A percentile compares a stretch with the other conserved stretches of the same genome.
Evolutionary conservation across 2,797 vertebrate species (phyloP).

Genomic region (Pempheris klunzingeri): DNA sequence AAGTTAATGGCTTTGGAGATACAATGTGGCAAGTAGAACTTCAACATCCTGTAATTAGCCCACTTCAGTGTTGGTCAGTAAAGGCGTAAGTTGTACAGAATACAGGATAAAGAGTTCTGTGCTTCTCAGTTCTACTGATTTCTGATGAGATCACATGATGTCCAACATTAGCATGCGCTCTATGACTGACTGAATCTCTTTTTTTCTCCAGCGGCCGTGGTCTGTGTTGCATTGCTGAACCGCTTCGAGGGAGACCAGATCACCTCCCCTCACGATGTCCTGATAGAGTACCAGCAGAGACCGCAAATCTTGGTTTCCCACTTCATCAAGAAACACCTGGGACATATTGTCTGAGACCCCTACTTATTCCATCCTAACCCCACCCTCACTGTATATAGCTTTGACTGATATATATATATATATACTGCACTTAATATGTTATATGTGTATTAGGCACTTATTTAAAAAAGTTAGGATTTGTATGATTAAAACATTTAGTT

Average conservation of each 20-base stretch:
- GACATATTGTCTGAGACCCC: slow-evolving; percentile 64
- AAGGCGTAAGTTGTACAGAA: background rate
- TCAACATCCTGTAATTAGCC: background rate
- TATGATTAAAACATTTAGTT: slow-evolving; percentile 45
- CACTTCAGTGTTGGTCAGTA: background rate
- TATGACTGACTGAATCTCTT: background rate
- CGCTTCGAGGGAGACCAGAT: slow-evolving; percentile 93
- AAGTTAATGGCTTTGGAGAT: background rate
- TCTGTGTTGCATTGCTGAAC: slow-evolving; percentile 91
- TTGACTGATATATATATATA: slow-evolving; percentile 71
- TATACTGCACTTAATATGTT: slow-evolving; percentile 60
- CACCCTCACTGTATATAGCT: slow-evolving; percentile 55
- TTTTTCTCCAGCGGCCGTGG: slow-evolving; percentile 86
- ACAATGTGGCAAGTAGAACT: background rate
- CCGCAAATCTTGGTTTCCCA: slow-evolving; percentile 89
- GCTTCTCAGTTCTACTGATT: background rate
- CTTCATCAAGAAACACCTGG: slow-evolving; percentile 90
- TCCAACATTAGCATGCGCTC: too few relatives aligned
- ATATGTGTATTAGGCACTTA: slow-evolving; percentile 62
- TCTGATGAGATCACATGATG: background rate
- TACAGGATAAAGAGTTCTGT: background rate
- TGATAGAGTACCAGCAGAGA: slow-evolving; percentile 88
- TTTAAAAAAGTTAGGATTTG: slow-evolving; percentile 53
- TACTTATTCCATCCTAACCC: background rate
- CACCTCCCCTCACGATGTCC: slow-evolving; percentile 84